Conservation (phyloP, 1,140 invertebrate genomes). For the Lanistes nyassanus region DNA sequence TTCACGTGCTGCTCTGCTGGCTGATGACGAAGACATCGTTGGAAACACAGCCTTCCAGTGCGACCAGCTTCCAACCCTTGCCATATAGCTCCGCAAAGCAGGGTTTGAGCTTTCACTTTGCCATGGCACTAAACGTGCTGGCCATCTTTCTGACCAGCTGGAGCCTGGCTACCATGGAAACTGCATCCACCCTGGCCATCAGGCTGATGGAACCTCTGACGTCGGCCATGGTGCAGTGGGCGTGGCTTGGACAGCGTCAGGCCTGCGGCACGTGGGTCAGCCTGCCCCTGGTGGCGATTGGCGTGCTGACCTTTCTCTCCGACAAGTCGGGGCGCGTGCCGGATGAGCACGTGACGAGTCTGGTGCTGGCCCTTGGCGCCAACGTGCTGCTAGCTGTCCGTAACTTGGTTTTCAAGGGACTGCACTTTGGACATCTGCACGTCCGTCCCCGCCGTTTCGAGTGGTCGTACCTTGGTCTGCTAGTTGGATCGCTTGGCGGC, state of each 20-base stretch:
- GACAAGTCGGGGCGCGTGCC: neutral
- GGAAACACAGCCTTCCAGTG: too few species aligned
- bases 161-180: constrained; percentile 30
- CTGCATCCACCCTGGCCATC: constrained; percentile 34
- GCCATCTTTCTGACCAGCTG: constrained; percentile 32
- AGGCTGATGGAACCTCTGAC: constrained; percentile 34
- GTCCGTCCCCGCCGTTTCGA: too few species aligned
- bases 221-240: constrained; percentile 22
- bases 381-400: constrained; percentile 32
- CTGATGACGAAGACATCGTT: too few species aligned
- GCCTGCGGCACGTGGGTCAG: neutral
- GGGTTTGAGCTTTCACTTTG: too few species aligned
- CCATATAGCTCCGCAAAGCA: neutral
- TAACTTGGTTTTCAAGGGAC: constrained; percentile 21
- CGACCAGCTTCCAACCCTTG: too few species aligned
- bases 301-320: constrained; percentile 21
- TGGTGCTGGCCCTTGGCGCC: constrained; percentile 18
- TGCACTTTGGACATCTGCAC: too few species aligned
- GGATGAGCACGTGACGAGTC: neutral
- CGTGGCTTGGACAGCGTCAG: constrained; percentile 5
- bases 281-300: constrained; percentile 24
- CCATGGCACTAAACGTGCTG: constrained; percentile 10
- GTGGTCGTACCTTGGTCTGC: neutral
- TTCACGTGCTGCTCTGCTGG: too few species aligned
- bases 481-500: neutral